Evolutionary conservation across 2,797 vertebrate genomes (phyloP), one percentile per base, ranked within the genome.

Genomic region (Argentina silus): DNA sequence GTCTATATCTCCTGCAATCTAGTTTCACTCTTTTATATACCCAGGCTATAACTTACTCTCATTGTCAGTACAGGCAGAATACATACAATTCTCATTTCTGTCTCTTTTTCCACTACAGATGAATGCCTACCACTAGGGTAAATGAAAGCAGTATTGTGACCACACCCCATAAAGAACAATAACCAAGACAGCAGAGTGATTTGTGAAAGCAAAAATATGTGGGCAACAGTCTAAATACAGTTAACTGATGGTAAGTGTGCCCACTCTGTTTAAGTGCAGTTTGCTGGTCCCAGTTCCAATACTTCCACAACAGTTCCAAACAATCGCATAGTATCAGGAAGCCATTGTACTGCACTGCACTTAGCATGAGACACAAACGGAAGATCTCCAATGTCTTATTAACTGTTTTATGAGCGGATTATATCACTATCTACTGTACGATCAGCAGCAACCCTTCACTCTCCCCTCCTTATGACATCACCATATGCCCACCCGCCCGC

Each of bases 121-220:
- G 2, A 60, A 60, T 7, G 53, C 19, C 7, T 19, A 56, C 27
- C 27, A 36, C 27, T 36, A 36, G 27, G 1, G 27, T 4, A 36
- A 36, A 36, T 36, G 14, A 51, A 72, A 79, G 76, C 68, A 7
- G 21, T 45, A 47, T 8, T 50, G 66, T 76, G 83, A 72, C 80
- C 79, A 10, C n/a, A n/a, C 85, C 86, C 81, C 69, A 66, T 47
- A 9, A 6, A 61, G 64, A 87, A 86, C 86, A 88, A 89, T 82
- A 73, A 78, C 55, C 67, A 67, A 36, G 43, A 68, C 76, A 53
- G 61, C 67, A 3, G 48, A 57, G 9, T 74, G 12, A 64, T 75
- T 47, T 45, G n/a, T n/a, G n/a, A n/a, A n/a, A n/a, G n/a, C n/a
- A n/a, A n/a, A n/a, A n/a, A n/a, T n/a, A n/a, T n/a, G n/a, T n/a